phyloP scores from a whole-genome alignment of 1,140 invertebrate genomes.

The Temnothorax curvispinosus region DNA sequence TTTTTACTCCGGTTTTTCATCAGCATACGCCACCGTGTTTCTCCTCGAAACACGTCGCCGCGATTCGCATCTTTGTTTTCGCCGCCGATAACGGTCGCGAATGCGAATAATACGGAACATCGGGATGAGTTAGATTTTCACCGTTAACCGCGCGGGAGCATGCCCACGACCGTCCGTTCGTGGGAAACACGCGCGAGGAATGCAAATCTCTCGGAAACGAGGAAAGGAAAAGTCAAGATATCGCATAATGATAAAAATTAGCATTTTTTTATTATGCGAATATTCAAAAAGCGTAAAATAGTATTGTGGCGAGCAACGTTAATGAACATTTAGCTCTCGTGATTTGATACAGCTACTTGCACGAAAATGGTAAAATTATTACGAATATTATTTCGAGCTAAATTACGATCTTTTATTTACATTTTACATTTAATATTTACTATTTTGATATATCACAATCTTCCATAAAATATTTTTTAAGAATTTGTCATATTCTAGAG shows the following conservation, averaged over 20 bases:
- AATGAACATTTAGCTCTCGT: neutral
- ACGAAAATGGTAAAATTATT: neutral
- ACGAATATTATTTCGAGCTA: neutral
- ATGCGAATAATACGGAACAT: conserved; percentile 45
- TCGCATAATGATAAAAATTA: conserved; percentile 14
- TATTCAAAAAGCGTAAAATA: neutral
- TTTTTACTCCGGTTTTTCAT: conserved; percentile 32
- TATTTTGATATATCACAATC: neutral
- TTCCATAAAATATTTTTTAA: neutral
- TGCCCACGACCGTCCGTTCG: conserved; percentile 27
- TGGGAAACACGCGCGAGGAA: conserved; percentile 49
- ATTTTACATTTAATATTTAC: conserved; percentile 1
- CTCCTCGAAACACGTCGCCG: conserved; percentile 1
- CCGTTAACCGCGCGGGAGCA: conserved; percentile 40
- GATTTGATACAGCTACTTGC: neutral
- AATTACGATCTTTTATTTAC: neutral
- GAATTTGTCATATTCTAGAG: neutral
- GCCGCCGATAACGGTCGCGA: conserved; percentile 37
- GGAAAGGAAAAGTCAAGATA: conserved; percentile 29
- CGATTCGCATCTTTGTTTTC: conserved; percentile 34
- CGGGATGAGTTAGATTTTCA: conserved; percentile 45
- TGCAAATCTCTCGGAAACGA: conserved; percentile 25
- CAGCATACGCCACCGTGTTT: neutral
- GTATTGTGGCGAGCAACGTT: neutral
- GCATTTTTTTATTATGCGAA: neutral